phyloP scores from a whole-genome alignment of 2,797 vertebrate genomes.

The Podarcis lilfordi region DNA sequence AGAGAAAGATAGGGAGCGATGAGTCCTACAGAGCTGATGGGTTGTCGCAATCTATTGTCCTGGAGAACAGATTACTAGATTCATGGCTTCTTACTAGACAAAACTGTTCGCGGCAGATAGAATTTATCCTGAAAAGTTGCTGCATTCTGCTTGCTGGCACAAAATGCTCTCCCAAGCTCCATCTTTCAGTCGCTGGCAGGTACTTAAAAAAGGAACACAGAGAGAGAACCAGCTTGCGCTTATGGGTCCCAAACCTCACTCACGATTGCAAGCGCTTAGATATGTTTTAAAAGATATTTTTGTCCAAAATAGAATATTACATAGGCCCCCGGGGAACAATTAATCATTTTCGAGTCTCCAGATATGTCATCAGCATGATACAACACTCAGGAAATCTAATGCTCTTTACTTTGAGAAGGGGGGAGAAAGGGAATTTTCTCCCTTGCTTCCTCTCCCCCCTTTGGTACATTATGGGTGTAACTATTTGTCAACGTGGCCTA shows the following conservation, averaged over 20 bases:
- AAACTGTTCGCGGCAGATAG: slow-evolving; percentile 58
- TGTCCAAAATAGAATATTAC: slow-evolving; percentile 62
- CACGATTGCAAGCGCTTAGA: slow-evolving; percentile 65
- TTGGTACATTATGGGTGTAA: slow-evolving; percentile 57
- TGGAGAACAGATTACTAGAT: slow-evolving; percentile 58
- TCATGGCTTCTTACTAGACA: slow-evolving; percentile 59
- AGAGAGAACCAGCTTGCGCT: slow-evolving; percentile 33
- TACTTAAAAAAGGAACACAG: slow-evolving; percentile 65
- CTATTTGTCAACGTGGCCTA: slow-evolving; percentile 56
- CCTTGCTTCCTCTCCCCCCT: not conserved
- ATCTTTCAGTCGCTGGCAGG: slow-evolving; percentile 61
- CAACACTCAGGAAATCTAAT: slow-evolving; percentile 60
- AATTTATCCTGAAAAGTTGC: slow-evolving; percentile 58
- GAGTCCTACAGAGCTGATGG: slow-evolving; percentile 48
- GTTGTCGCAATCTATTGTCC: slow-evolving; percentile 48
- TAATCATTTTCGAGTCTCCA: slow-evolving; percentile 57
- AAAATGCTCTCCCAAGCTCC: slow-evolving; percentile 56
- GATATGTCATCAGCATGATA: slow-evolving; percentile 62
- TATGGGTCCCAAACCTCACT: slow-evolving; percentile 58
- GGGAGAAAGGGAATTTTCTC: not conserved
- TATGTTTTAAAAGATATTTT: slow-evolving; percentile 67
- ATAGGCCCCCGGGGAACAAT: slow-evolving; percentile 52
- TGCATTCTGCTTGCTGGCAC: slow-evolving; percentile 65
- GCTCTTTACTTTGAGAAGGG: slow-evolving; percentile 16
- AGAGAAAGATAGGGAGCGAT: slow-evolving; percentile 42